phyloP scores from a whole-genome alignment of 2,797 vertebrate species.

The Periophthalmus magnuspinnatus region DNA sequence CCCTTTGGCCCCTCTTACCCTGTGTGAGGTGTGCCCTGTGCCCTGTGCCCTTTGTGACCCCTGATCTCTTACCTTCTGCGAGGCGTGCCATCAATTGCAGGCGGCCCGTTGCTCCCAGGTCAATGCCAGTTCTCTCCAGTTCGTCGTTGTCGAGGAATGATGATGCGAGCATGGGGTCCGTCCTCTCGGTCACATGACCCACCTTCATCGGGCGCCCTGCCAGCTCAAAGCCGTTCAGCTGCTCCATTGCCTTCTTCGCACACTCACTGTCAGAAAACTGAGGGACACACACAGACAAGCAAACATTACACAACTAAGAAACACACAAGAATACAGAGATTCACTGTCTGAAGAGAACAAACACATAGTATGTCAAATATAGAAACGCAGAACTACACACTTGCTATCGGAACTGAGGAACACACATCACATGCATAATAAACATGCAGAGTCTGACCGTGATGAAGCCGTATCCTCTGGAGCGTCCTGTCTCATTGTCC shows the following conservation, averaged over 20 bases:
- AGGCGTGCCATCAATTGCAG: slow-evolving; percentile 95
- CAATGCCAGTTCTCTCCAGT: slow-evolving; percentile 90
- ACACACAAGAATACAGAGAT: too few relatives aligned
- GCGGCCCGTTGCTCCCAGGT: slow-evolving; percentile 91
- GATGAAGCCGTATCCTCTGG: slow-evolving; percentile 97
- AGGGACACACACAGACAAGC: neutral
- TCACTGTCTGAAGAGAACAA: too few relatives aligned
- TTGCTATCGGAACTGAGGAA: slow-evolving; percentile 90
- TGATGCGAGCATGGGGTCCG: slow-evolving; percentile 86
- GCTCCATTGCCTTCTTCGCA: slow-evolving; percentile 96
- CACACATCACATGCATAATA: too few relatives aligned
- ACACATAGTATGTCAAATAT: too few relatives aligned
- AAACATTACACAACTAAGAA: neutral
- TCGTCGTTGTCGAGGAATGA: slow-evolving; percentile 94
- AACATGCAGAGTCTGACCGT: slow-evolving; percentile 79
- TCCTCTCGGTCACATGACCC: slow-evolving; percentile 92
- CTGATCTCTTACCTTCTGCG: slow-evolving; percentile 53
- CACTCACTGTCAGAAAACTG: slow-evolving; percentile 95
- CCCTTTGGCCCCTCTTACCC: too few relatives aligned
- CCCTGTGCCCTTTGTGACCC: neutral
- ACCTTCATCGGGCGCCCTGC: slow-evolving; percentile 98
- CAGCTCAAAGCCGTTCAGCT: slow-evolving; percentile 95
- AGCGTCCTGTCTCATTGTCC: slow-evolving; percentile 93
- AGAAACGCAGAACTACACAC: slow-evolving; percentile 67
- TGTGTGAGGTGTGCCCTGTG: too few relatives aligned